Base-by-base conservation (phyloP, 2,113 vertebrate species). In the Lonchura striata region DNA sequence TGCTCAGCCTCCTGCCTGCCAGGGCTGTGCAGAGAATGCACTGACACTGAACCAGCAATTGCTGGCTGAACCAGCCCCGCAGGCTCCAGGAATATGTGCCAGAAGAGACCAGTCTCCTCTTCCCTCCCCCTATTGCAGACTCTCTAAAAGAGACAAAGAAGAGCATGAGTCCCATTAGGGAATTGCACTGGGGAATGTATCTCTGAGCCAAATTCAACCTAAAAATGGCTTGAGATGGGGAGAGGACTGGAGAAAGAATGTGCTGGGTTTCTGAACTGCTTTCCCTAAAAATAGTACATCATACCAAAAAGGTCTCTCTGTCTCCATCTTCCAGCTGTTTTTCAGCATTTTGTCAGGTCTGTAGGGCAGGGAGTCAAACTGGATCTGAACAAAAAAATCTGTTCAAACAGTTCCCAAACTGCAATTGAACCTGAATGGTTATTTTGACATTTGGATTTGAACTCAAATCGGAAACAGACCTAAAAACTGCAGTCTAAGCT, bases 211-310 rank as follows among this genome's bases (percentile, higher is more conserved):
- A 52, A 49, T 93, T 93, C 85, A 86, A 63, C 52, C 92, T 94
- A 95, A 93, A 97, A 96, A 94, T 94, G 92, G 94, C 53, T 90
- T 70, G 84, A 83, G 85, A 72, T 74, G 82, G 27, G 65, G 61
- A 95, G 77, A 95, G 86, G 53, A 78, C 86, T 41, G 21, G 81
- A 79, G 44, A 86, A 88, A 68, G 92, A 94, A 96, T 76, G 86
- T 13, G 0, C 39, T 86, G 10, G 16, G n/a, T 93, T 94, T 92
- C 86, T 88, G 74, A 92, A 37, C 69, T 53, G 53, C 27, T 88
- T 27, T 93, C 25, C 60, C 82, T 94, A 79, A 96, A 95, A 93
- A 94, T 92, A 96, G 85, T 64, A 18, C 31, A 50, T 92, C 23
- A 10, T 41, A 79, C 61, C 80, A 88, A 57, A 83, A 88, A 75